Base-by-base conservation (phyloP, 2,888 invertebrate species). In the Rhorus exstirpatorius region DNA sequence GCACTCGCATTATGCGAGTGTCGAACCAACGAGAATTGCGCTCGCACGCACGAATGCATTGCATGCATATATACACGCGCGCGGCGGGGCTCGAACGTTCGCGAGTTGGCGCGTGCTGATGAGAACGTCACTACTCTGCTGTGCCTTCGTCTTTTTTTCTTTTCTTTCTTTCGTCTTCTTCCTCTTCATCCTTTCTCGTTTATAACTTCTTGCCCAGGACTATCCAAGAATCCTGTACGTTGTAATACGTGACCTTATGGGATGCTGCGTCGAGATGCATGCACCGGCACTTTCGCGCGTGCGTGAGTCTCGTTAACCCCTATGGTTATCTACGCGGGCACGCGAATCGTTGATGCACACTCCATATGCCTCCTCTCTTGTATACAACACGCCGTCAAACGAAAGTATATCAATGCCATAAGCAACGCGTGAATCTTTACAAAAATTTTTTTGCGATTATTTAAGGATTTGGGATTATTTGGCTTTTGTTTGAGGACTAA, bases 281-380 rank as follows among this genome's bases (percentile, higher is more conserved):
- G 38, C 53, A 24, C 65, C 65, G 46, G 17, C 17, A 46, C 65
- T 65, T 46, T 7, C n/a, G 51, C 19, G 17, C 17, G 41, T 60
- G 60, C 75, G 26, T 65, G 75, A 63, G 44, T 38, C 67, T 76
- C 51, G 68, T 76, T 76, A 76, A 70, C 21, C 44, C 44, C 35
- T 12, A 44, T 58, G 44, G 55, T 71, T 58, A 58, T 71, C 44
- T 19, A n/a, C n/a, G 24, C 55, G 17, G 44, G 38, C 58, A 51
- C 35, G 49, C 51, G 67, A n/a, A n/a, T n/a, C n/a, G n/a, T n/a
- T n/a, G n/a, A n/a, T n/a, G n/a, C n/a, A n/a, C n/a, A n/a, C n/a
- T n/a, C n/a, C n/a, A n/a, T n/a, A n/a, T n/a, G n/a, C n/a, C n/a
- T n/a, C n/a, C n/a, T n/a, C n/a, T n/a, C n/a, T n/a, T n/a, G n/a